Conservation (phyloP, 2,797 vertebrate genomes). For the Poeciliopsis turneri region DNA sequence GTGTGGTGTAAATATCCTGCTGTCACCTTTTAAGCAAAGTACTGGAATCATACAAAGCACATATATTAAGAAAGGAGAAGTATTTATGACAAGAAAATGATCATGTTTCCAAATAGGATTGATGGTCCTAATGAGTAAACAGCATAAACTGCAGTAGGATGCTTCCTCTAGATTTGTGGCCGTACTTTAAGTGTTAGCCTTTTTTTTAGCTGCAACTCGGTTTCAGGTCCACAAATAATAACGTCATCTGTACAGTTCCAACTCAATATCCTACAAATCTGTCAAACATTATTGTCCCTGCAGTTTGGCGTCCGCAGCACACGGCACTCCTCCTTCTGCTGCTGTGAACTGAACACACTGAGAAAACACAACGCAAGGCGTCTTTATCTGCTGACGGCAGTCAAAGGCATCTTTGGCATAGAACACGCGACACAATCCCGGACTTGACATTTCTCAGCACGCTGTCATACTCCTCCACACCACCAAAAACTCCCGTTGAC, state of each 20-base stretch:
- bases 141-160: not conserved
- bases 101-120: not conserved
- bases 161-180: conserved; percentile 4
- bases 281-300: conserved; percentile 27
- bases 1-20: conserved; percentile 69
- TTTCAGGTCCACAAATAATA: conserved; percentile 26
- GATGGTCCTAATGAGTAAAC: not conserved
- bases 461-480: conserved; percentile 48
- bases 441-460: conserved; percentile 70
- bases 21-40: conserved; percentile 53
- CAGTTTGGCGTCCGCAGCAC: conserved; percentile 19
- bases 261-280: conserved; percentile 39
- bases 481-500: conserved; percentile 53
- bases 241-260: conserved; percentile 11
- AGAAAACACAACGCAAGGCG: conserved; percentile 41
- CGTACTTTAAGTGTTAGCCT: not conserved
- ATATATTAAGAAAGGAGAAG: conserved; percentile 22
- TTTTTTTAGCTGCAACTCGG: conserved; percentile 14
- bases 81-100: not conserved
- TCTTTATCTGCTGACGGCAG: conserved; percentile 55
- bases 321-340: conserved; percentile 10
- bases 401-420: conserved; percentile 53
- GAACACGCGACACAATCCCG: conserved; percentile 53
- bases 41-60: conserved; percentile 40
- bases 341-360: conserved; percentile 13